Conservation (phyloP, 1,140 invertebrate genomes). For the Cydia splendana region DNA sequence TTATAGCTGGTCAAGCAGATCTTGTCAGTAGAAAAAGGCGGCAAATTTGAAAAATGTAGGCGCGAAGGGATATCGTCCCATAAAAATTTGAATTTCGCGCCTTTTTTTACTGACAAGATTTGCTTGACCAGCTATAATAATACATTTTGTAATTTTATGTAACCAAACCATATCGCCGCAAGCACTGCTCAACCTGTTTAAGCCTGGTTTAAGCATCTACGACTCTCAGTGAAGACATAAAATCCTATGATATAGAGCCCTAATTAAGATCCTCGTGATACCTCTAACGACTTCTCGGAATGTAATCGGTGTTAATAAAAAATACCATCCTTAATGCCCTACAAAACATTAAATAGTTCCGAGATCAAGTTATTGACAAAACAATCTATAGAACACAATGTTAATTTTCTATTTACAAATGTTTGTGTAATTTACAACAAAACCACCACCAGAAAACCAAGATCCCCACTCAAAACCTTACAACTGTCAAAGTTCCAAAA, state of each 20-base stretch:
- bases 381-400: background rate
- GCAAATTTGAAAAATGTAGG: too few relatives aligned
- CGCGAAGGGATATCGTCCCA: too few relatives aligned
- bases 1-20: too few relatives aligned
- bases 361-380: conserved; percentile 5
- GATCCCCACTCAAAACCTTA: conserved; percentile 5
- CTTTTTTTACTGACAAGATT: too few relatives aligned
- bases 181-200: background rate
- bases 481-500: background rate
- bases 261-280: conserved; percentile 38
- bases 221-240: conserved; percentile 37
- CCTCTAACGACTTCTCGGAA: conserved; percentile 20
- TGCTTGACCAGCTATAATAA: too few relatives aligned
- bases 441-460: conserved; percentile 37
- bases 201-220: background rate
- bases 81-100: too few relatives aligned
- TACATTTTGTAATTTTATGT: too few relatives aligned
- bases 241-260: conserved; percentile 43
- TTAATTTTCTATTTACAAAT: background rate
- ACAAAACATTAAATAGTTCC: background rate
- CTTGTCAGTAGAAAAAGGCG: too few relatives aligned
- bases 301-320: conserved; percentile 11
- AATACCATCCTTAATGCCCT: background rate
- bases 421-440: conserved; percentile 34
- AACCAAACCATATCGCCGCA: too few relatives aligned